Evolutionary conservation across 2,113 vertebrate genomes (phyloP).

Genomic region (Hipposideros armiger): DNA sequence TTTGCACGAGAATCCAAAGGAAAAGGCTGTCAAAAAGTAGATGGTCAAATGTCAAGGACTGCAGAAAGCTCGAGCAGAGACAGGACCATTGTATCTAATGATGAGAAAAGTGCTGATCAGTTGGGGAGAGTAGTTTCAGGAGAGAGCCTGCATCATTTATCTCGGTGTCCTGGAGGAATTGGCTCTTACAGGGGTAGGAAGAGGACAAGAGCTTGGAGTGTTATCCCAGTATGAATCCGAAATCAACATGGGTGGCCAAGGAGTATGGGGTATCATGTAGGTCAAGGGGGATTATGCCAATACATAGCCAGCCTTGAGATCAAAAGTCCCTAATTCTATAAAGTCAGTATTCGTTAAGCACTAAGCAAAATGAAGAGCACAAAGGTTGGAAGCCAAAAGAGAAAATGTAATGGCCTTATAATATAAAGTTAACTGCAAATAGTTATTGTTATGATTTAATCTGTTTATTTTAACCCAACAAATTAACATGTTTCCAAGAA

Average conservation of each 20-base stretch:
- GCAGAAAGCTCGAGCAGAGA: neutral
- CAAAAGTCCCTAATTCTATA: neutral
- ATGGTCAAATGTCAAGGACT: neutral
- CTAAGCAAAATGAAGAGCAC: slow-evolving; percentile 30
- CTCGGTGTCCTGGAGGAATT: neutral
- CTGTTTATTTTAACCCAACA: slow-evolving; percentile 24
- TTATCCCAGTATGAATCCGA: neutral
- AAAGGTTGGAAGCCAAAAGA: slow-evolving; percentile 6
- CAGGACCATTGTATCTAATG: neutral
- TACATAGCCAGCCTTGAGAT: neutral
- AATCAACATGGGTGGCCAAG: neutral
- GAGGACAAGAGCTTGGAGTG: slow-evolving; percentile 7
- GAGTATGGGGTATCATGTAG: neutral
- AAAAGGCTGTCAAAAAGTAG: neutral
- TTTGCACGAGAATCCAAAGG: slow-evolving; percentile 23
- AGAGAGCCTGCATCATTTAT: neutral
- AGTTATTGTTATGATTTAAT: slow-evolving; percentile 42
- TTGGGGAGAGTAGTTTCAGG: neutral
- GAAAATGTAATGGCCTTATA: neutral
- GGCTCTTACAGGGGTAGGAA: neutral
- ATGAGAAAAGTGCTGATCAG: neutral
- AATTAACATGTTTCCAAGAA: slow-evolving; percentile 35
- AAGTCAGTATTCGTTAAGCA: slow-evolving; percentile 9
- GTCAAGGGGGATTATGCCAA: neutral
- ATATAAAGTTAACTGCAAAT: neutral